Evolutionary conservation across 2,888 invertebrate genomes (phyloP), one percentile per base, ranked within the genome.

Genomic region (Xestia sexstrigata): DNA sequence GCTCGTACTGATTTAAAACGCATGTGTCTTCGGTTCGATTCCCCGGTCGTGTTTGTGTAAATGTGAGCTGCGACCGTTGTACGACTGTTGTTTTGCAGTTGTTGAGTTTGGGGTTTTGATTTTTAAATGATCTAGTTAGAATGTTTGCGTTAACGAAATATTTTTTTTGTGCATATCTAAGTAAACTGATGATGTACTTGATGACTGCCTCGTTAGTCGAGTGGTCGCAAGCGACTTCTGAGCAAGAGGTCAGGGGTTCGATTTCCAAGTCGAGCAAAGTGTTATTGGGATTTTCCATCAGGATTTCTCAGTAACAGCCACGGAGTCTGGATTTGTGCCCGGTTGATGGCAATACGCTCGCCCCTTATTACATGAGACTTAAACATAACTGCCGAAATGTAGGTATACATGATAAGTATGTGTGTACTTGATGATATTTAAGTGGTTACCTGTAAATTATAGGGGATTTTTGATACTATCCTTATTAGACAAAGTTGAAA

Each of bases 11-110:
- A 95, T 95, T 95, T 95, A 95, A 94, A 94, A 93, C 94, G 93
- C 93, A 93, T 94, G 94, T 94, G 95, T 95, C 95, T 94, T 93
- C 92, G 91, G 93, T 94, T 94, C 94, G 94, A 94, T 93, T 93
- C 94, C 91, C 89, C 89, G 89, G 89, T 86, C 90, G 89, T 89
- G 55, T 72, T 83, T 35, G 3, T 60, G 42, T 42, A 77, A 80
- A 62, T 82, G 67, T 11, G 35, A 9, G 5, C 8, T 30, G 74
- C 70, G 70, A 81, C 42, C 2, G 60, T 81, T 52, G 76, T 63
- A 66, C 74, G 67, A 81, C 30, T 60, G 62, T 82, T 81, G 63
- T 67, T 47, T 17, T 0, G 39, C 7, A 39, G 49, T 84, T 72
- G 77, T 65, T 49, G 23, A 2, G 63, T 35, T 63, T 17, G 1